Evolutionary conservation across 2,797 vertebrate genomes (phyloP).

Genomic region (Emys orbicularis): DNA sequence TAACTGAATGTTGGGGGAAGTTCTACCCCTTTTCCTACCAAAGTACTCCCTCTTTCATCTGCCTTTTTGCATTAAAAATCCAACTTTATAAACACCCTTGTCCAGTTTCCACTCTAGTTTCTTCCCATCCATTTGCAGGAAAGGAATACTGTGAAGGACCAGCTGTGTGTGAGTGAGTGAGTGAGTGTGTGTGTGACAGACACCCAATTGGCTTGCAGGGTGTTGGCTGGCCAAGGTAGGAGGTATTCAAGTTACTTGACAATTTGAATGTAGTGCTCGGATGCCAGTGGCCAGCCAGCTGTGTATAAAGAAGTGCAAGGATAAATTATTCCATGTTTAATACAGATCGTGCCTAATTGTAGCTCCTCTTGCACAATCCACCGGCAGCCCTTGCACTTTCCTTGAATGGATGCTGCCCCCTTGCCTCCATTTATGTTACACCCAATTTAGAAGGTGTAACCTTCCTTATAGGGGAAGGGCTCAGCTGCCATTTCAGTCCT

Average conservation of each 20-base stretch:
- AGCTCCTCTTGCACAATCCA: background rate
- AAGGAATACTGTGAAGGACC: background rate
- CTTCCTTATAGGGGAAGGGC: background rate
- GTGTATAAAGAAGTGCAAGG: background rate
- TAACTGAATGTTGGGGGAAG: background rate
- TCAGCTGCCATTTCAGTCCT: background rate
- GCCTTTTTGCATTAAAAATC: background rate
- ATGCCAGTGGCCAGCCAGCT: background rate
- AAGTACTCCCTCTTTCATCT: background rate
- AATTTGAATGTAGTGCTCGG: background rate
- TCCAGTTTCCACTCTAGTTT: background rate
- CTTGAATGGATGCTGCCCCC: fast-evolving
- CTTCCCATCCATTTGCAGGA: background rate
- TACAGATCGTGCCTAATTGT: background rate
- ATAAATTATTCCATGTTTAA: background rate
- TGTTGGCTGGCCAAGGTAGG: background rate
- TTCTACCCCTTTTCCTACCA: background rate
- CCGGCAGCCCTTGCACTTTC: background rate
- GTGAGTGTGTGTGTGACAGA: background rate
- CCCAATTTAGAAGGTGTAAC: background rate
- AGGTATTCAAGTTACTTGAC: background rate
- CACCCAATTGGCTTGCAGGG: background rate
- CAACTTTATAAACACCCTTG: background rate
- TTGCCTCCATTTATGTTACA: background rate
- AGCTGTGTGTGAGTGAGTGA: background rate